Percentiles rank a stretch among this genome's conserved stretches.
Evolutionary conservation across 2,113 vertebrate genomes (phyloP).

Genomic region (Struthidea cinerea): DNA sequence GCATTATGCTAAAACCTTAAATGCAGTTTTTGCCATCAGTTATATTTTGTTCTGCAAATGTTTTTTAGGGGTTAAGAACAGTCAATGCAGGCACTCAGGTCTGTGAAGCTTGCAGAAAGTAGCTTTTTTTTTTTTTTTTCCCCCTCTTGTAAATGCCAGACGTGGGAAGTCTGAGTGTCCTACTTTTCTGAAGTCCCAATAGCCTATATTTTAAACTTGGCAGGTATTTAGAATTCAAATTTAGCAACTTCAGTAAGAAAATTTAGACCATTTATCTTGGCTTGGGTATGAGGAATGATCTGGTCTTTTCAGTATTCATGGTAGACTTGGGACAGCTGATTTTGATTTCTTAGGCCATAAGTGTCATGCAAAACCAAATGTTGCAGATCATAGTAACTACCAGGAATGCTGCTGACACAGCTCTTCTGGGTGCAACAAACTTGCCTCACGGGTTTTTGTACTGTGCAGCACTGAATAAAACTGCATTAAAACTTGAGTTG

Average conservation of each 20-base stretch:
- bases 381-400: neutral
- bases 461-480: neutral
- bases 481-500: neutral
- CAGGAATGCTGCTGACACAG: neutral
- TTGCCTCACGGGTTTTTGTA: neutral
- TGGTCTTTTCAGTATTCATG: neutral
- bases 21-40: neutral
- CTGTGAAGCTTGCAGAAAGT: neutral
- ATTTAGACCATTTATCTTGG: neutral
- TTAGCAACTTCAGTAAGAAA: neutral
- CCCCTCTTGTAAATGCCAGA: neutral
- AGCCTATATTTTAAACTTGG: neutral
- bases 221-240: neutral
- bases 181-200: neutral
- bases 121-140: neutral
- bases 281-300: neutral
- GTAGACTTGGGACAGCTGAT: neutral
- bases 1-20: neutral
- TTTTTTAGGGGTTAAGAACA: neutral
- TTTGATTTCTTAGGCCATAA: neutral
- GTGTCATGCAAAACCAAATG: neutral
- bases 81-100: neutral
- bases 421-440: neutral
- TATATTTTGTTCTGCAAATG: neutral
- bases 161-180: neutral